These are phyloP conservation scores for Charina bottae DNA, from an alignment of 2,113 vertebrate species.

Conservation along the genomic window DNA sequence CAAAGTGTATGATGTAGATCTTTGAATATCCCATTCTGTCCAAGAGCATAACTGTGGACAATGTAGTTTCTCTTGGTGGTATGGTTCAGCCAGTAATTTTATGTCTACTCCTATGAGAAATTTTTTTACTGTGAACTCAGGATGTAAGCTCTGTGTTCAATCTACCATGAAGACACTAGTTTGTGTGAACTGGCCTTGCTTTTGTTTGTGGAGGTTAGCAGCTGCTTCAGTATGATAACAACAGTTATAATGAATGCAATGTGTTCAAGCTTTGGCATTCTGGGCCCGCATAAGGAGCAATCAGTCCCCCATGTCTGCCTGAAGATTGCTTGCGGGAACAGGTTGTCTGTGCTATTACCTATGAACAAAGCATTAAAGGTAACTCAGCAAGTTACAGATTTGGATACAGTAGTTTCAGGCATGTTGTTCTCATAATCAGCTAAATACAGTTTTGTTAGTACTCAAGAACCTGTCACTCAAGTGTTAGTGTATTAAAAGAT, in stretches of 20 bases:
- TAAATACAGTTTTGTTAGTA: background rate
- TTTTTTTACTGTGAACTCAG: background rate
- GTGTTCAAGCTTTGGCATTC: background rate
- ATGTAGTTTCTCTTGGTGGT: background rate
- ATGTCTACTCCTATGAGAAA: background rate
- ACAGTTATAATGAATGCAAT: background rate
- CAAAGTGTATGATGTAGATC: background rate
- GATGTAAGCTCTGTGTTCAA: background rate
- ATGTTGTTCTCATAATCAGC: background rate
- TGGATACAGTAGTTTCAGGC: slow-evolving; percentile 4
- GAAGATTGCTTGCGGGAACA: slow-evolving; percentile 20
- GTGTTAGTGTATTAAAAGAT: background rate
- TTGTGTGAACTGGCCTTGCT: background rate
- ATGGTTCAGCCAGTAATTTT: background rate
- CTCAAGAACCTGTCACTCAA: background rate
- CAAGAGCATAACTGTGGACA: background rate
- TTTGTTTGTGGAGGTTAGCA: slow-evolving; percentile 3
- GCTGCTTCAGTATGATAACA: slow-evolving; percentile 18
- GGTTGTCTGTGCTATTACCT: background rate
- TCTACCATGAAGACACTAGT: background rate
- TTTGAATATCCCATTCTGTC: background rate
- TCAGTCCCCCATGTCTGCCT: background rate
- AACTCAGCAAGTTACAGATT: slow-evolving; percentile 17
- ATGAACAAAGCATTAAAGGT: slow-evolving; percentile 23
- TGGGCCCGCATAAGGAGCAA: background rate